Percentiles rank a stretch among this genome's conserved stretches.
phyloP scores from a whole-genome alignment of 2,797 vertebrate genomes.

The Enteromius viviparus region DNA sequence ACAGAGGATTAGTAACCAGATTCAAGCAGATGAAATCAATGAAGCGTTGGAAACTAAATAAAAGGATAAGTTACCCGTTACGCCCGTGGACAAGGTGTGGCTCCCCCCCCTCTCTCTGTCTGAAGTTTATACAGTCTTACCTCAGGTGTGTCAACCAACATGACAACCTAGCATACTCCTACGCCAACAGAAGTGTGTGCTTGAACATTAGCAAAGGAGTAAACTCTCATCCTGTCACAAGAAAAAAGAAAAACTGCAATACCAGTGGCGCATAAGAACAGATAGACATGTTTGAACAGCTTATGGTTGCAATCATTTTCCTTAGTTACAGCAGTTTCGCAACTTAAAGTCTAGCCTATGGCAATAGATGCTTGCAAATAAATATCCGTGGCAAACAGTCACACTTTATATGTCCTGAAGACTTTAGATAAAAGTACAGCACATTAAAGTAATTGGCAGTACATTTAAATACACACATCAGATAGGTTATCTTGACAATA shows the following conservation, averaged over 20 bases:
- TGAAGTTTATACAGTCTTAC: conserved; percentile 40
- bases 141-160: conserved; percentile 45
- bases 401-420: neutral
- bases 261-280: neutral
- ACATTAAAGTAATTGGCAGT: too few relatives aligned
- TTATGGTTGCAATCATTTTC: neutral
- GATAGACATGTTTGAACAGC: conserved; percentile 5
- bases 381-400: neutral
- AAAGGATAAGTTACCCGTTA: conserved; percentile 17
- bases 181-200: conserved; percentile 35
- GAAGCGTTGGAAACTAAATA: neutral
- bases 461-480: neutral
- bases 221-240: neutral
- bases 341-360: conserved; percentile 10
- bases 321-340: neutral
- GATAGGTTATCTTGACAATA: neutral
- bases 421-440: neutral
- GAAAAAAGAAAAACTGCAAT: neutral
- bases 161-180: conserved; percentile 16
- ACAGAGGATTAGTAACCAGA: conserved; percentile 2
- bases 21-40: neutral
- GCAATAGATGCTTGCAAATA: neutral
- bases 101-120: neutral
- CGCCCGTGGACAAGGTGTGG: conserved; percentile 18
- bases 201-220: conserved; percentile 13